These are phyloP conservation scores for Limulus polyphemus DNA, from an alignment of 2,888 invertebrate genomes.

Conservation along the genomic window DNA sequence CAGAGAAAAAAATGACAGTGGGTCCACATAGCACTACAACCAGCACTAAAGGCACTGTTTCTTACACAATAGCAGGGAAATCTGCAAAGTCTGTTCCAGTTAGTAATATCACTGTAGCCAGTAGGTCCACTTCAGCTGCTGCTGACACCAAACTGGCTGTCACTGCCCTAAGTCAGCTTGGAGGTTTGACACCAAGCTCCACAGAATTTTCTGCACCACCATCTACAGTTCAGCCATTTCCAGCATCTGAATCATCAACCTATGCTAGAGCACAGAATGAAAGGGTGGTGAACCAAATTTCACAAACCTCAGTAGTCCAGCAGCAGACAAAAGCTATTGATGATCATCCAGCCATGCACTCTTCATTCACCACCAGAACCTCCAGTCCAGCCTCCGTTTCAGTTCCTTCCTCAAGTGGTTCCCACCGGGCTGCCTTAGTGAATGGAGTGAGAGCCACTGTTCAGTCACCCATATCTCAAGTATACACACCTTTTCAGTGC, in stretches of 20 bases:
- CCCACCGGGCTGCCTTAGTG: no score
- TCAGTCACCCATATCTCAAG: slow-evolving; percentile 42
- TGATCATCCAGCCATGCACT: no score
- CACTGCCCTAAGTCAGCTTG: no score
- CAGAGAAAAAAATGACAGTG: slow-evolving; percentile 25
- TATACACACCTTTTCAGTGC: slow-evolving; percentile 81
- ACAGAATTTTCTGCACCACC: background rate
- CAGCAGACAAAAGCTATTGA: no score
- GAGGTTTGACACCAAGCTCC: no score
- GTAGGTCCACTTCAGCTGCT: background rate
- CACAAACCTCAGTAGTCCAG: no score
- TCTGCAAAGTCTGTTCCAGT: slow-evolving; percentile 29
- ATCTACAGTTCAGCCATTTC: slow-evolving; percentile 18
- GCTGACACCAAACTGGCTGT: no score
- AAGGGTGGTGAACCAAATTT: no score
- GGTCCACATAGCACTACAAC: slow-evolving; percentile 37
- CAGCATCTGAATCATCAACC: background rate
- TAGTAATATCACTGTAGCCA: background rate
- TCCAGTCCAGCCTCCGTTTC: slow-evolving; percentile 8
- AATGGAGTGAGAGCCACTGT: slow-evolving; percentile 31
- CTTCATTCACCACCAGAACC: background rate
- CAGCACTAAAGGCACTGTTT: slow-evolving; percentile 45
- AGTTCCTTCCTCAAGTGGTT: slow-evolving; percentile 3
- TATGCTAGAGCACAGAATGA: no score
- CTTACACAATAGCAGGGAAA: slow-evolving; percentile 30